Evolutionary conservation across 2,113 vertebrate genomes (phyloP), one percentile per base, ranked within the genome.

Genomic region (Phyllostomus hastatus): DNA sequence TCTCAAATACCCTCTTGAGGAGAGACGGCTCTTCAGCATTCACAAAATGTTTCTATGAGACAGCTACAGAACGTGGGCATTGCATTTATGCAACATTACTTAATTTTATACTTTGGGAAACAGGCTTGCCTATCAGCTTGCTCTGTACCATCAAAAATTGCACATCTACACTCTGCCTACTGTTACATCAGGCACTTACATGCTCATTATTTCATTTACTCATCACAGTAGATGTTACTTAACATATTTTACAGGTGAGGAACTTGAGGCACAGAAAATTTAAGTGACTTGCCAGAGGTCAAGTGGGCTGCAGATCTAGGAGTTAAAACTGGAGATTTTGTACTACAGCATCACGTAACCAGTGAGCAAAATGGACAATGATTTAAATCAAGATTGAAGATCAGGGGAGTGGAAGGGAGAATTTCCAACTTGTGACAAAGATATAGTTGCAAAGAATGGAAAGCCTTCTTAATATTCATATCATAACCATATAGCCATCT

Each of bases 351-450:
- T 79, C 64, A 66, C 48, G 12, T 87, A 81, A 87, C 84, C 54
- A 95, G 50, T 50, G 24, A 78, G 52, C 10, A 76, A 83, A 93
- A 93, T 24, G 35, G 61, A 85, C 88, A 41, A 52, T 69, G 73
- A 54, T 73, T 81, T 72, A 20, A 73, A 41, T 81, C 64, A 89
- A 75, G 54, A 92, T 52, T 91, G 61, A 93, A 96, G 38, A 52
- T 59, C 70, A 57, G n/a, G 43, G 28, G 48, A 90, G 26, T 46
- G 66, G 73, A 76, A 91, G 61, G 64, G 24, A 88, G 19, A 83
- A 80, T 94, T 87, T 95, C 70, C 87, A 76, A 38, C 76, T 48
- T 43, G 70, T 85, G 46, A 72, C 54, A 48, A 87, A 93, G 73
- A 35, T 66, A 66, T 10, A 78, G 70, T 57, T 78, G 54, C 17